Evolutionary conservation across 2,888 invertebrate species (phyloP), one percentile per base, ranked within the genome.

Genomic region (Elysia crispata): DNA sequence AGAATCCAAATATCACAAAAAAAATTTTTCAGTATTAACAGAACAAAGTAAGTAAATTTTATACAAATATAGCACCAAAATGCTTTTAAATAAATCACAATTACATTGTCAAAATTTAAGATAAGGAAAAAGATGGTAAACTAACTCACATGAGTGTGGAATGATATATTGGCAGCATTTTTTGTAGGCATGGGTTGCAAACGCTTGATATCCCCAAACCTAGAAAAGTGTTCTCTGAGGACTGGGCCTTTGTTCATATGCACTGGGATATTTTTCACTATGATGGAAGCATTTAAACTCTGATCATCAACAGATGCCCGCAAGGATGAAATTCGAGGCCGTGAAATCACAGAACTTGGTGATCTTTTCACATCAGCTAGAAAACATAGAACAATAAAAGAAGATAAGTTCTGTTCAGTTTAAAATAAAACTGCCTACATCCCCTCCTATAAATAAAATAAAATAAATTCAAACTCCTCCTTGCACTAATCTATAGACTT

Each of bases 171-270:
- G 84, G 96, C 96, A 84, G 94, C 93, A 80, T 94, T 93, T 74
- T 94, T 94, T 80, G 94, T 94, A 0, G 95, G 94, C 74, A 94
- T 94, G 76, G 95, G 92, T 57, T 94, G 93, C 74, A 96, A 94
- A 83, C 94, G 94, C 20, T 94, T 93, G 1, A 96, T 94, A 62
- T 93, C 93, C 0, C 97, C 97, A 93, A 95, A 97, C 88, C 95
- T 94, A 28, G 94, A 84, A 85, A 93, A 93, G 83, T 93, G 92
- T 15, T 85, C 85, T 1, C 85, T 83, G 13, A 93, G 84, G 23
- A 85, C 72, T 1, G 83, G 77, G 11, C 84, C 85, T 75, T 90
- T 90, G 85, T 91, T 91, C 69, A 87, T 88, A 30, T 88, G 85
- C 5, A 87, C 84, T 0, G 91, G 91, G 41, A 93, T 86, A 41